Percentiles rank a stretch among this genome's conserved stretches.
These are phyloP conservation scores for Monodelphis domestica DNA, from an alignment of 2,797 vertebrate genomes.

Conservation along the genomic window DNA sequence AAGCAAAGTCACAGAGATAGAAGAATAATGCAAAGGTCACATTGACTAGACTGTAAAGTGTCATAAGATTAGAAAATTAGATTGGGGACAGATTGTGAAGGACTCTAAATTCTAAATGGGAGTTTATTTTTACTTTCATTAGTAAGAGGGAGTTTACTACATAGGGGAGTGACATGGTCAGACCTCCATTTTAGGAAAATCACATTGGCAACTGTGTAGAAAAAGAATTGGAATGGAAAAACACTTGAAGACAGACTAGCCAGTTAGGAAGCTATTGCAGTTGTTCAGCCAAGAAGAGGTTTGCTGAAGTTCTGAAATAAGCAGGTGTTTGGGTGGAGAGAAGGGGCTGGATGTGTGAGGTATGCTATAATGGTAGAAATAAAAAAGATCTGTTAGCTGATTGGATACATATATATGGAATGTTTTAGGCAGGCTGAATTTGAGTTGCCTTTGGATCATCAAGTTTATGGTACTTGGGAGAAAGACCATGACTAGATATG, in stretches of 20 bases:
- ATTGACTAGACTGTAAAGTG: not conserved
- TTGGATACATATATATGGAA: too few relatives aligned
- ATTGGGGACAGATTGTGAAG: not conserved
- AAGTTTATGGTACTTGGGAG: not conserved
- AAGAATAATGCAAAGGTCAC: not conserved
- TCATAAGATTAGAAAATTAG: not conserved
- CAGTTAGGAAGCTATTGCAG: not conserved
- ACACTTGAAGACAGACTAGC: too few relatives aligned
- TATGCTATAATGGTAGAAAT: not conserved
- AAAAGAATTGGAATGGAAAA: too few relatives aligned
- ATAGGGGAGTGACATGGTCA: too few relatives aligned
- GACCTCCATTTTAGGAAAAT: not conserved
- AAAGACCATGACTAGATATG: not conserved
- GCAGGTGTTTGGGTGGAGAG: not conserved
- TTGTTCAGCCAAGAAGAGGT: not conserved
- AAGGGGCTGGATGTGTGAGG: not conserved
- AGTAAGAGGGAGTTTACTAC: not conserved
- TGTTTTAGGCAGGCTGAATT: not conserved
- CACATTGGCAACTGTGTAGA: not conserved
- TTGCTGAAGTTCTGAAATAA: not conserved
- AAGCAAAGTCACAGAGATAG: not conserved
- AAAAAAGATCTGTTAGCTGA: not conserved
- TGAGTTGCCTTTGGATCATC: not conserved
- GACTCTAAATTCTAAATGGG: not conserved
- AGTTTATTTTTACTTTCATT: not conserved